Percentiles rank a stretch among this genome's conserved stretches.
These are phyloP conservation scores for Vulpes ferrilata DNA, from an alignment of 2,113 vertebrate genomes.

Conservation along the genomic window DNA sequence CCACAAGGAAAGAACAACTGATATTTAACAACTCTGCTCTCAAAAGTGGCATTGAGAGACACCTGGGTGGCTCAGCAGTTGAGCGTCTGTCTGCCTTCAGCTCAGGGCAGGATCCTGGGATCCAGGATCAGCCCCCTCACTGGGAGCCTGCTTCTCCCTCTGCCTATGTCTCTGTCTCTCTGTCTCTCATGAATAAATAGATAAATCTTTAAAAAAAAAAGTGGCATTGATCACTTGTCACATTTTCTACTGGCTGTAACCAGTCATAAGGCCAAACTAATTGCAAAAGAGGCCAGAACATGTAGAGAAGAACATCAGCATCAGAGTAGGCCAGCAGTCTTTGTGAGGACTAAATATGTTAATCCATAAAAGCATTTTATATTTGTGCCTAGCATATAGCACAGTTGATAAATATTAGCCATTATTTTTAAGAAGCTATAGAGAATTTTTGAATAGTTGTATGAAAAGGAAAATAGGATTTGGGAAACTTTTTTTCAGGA, in stretches of 20 bases:
- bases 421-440: neutral
- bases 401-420: neutral
- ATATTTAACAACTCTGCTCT: neutral
- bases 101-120: too few relatives aligned
- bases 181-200: too few relatives aligned
- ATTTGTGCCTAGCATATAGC: neutral
- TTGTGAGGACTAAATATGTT: neutral
- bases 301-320: neutral
- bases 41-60: neutral
- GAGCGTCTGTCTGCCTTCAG: too few relatives aligned
- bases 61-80: too few relatives aligned
- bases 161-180: too few relatives aligned
- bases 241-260: neutral
- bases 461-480: neutral
- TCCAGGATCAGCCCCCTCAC: too few relatives aligned
- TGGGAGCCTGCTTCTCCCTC: too few relatives aligned
- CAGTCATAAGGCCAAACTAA: neutral
- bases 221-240: neutral
- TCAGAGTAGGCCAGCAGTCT: neutral
- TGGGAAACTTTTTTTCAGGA: neutral
- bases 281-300: neutral
- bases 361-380: neutral
- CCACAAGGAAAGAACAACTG: neutral
- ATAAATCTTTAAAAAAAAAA: neutral
- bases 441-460: neutral